Evolutionary conservation across 2,113 vertebrate species (phyloP).

Genomic region (Mirza zaza): DNA sequence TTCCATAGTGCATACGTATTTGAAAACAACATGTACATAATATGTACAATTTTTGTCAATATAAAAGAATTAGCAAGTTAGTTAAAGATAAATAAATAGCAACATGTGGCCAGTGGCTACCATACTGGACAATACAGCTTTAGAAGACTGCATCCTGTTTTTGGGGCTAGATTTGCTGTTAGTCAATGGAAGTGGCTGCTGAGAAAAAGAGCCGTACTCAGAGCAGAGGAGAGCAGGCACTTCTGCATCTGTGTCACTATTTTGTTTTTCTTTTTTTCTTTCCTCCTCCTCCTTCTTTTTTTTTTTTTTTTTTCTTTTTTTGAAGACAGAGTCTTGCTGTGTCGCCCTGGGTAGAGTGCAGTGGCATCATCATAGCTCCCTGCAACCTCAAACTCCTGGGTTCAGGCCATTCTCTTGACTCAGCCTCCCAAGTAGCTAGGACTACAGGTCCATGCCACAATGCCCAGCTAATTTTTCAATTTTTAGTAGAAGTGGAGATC

Average conservation of each 20-base stretch:
- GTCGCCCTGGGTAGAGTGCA: too few relatives aligned
- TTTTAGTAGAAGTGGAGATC: too few relatives aligned
- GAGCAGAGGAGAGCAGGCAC: neutral
- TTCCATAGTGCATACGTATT: neutral
- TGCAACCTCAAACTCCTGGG: too few relatives aligned
- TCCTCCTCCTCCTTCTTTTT: neutral
- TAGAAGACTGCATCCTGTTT: neutral
- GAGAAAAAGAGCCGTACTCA: neutral
- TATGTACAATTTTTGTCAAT: neutral
- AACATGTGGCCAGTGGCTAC: neutral
- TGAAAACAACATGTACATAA: neutral
- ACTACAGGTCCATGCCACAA: too few relatives aligned
- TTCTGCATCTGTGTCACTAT: too few relatives aligned
- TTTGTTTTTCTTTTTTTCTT: neutral
- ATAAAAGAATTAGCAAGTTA: neutral
- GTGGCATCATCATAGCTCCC: too few relatives aligned
- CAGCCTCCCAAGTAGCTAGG: too few relatives aligned
- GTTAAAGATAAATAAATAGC: neutral
- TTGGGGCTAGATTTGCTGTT: neutral
- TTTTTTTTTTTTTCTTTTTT: too few relatives aligned
- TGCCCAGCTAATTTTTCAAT: too few relatives aligned
- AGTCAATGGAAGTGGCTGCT: neutral
- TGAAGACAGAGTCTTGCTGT: too few relatives aligned
- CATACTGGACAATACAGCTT: neutral
- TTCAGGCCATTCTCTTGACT: too few relatives aligned